Percentiles rank a stretch among this genome's conserved stretches.
These are phyloP conservation scores for Drosophila cardini DNA, from an alignment of 1,140 invertebrate genomes.

Conservation along the genomic window DNA sequence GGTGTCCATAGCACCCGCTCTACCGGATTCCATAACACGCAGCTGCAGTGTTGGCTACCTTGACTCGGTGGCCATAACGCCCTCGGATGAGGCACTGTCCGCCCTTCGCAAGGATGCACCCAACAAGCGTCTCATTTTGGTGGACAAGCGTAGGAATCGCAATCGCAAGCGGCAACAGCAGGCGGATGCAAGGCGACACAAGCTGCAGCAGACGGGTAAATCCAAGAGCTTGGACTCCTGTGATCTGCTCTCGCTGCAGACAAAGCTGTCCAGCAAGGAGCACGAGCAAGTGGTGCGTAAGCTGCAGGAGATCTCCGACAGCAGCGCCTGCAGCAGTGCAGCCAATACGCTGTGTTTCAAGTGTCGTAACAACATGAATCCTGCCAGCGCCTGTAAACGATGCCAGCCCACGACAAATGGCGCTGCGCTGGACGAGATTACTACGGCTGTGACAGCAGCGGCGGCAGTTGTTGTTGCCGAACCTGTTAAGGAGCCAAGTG, in stretches of 20 bases:
- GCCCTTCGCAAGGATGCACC: conserved; percentile 90
- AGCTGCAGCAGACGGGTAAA: conserved; percentile 91
- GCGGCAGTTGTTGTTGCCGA: conserved; percentile 15
- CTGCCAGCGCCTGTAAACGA: conserved; percentile 73
- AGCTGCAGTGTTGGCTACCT: conserved; percentile 94
- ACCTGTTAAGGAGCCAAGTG: conserved; percentile 44
- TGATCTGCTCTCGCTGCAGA: conserved; percentile 85
- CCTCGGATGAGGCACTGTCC: conserved; percentile 89
- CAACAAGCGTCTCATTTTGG: conserved; percentile 89
- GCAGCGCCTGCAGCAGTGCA: conserved; percentile 74
- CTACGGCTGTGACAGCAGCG: conserved; percentile 31
- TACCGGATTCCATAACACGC: conserved; percentile 89
- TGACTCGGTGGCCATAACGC: conserved; percentile 91
- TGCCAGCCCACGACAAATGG: conserved; percentile 46
- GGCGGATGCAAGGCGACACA: conserved; percentile 85
- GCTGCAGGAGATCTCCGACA: conserved; percentile 82
- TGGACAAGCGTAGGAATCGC: conserved; percentile 87
- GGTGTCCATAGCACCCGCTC: conserved; percentile 88
- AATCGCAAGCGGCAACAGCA: conserved; percentile 70
- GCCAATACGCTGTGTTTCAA: conserved; percentile 75
- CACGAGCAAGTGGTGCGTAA: conserved; percentile 74
- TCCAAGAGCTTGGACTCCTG: conserved; percentile 93
- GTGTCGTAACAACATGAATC: conserved; percentile 78
- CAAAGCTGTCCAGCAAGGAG: conserved; percentile 73
- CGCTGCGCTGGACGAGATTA: conserved; percentile 60